Evolutionary conservation across 2,113 vertebrate genomes (phyloP), one percentile per base, ranked within the genome.

Genomic region (Lagenorhynchus albirostris): DNA sequence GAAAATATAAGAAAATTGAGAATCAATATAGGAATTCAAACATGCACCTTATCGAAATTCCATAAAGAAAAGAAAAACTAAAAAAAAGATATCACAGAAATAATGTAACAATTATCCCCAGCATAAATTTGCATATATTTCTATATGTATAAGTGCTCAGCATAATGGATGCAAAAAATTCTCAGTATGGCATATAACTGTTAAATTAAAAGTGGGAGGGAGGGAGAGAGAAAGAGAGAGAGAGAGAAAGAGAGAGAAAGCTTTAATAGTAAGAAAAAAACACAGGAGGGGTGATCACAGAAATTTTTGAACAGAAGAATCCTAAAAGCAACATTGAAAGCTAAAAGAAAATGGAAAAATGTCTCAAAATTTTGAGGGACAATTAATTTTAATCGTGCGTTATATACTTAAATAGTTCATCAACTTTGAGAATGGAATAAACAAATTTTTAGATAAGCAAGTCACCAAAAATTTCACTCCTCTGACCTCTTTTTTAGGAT

Each of bases 241-340:
- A 86, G 7, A 74, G 11, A 96, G 65, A 67, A 17, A 91, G 20
- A 44, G 25, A 81, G 10, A 74, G 6, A 96, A 41, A 74, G 14
- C 6, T 74, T 89, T 76, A 67, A 71, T 33, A 62, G 2, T 58
- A 38, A 71, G 31, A 26, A 15, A 50, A 82, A 85, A 53, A 11
- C 3, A 3, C 0, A 0, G 1, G 13, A 9, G 17, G 47, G 0
- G 23, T 63, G 6, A 82, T 63, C 26, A 71, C 11, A 29, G 68
- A 60, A 83, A 31, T 5, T 65, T 83, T 95, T 93, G 4, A 44
- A 11, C 20, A 36, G 38, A 82, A 65, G 10, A 89, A 82, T 89
- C 5, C 12, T 60, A 63, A 12, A 6, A 85, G 9, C 8, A 67
- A 87, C 8, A 86, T 10, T 81, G 38, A 25, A 2, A 84, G 11